Evolutionary conservation across 2,113 vertebrate species (phyloP).

Genomic region (Bubo scandiacus): DNA sequence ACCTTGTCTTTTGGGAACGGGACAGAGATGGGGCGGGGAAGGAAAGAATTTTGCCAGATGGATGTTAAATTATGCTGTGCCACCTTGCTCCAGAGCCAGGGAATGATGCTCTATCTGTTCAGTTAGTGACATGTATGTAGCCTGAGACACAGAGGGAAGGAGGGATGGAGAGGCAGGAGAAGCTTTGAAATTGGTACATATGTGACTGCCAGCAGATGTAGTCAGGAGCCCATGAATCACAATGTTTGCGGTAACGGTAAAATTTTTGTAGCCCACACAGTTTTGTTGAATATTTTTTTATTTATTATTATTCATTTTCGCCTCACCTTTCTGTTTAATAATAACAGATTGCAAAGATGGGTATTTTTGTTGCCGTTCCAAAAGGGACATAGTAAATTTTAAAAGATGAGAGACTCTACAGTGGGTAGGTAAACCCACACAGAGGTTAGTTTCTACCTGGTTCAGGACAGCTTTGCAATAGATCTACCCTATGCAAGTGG

Average conservation of each 20-base stretch:
- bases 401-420: background rate
- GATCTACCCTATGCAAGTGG: background rate
- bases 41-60: background rate
- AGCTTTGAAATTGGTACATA: background rate
- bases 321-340: background rate
- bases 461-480: background rate
- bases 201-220: background rate
- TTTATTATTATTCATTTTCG: background rate
- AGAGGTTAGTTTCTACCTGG: background rate
- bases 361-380: background rate
- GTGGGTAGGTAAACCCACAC: background rate
- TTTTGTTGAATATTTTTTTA: background rate
- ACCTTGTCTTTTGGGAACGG: background rate
- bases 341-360: background rate
- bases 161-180: background rate
- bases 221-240: background rate
- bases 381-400: background rate
- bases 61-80: background rate
- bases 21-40: background rate
- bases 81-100: background rate
- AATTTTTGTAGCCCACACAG: background rate
- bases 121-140: background rate
- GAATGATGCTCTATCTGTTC: background rate
- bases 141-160: accelerated
- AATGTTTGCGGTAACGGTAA: background rate